These are phyloP conservation scores for Elaphurus davidianus DNA, from an alignment of 2,113 vertebrate genomes.

Conservation along the genomic window DNA sequence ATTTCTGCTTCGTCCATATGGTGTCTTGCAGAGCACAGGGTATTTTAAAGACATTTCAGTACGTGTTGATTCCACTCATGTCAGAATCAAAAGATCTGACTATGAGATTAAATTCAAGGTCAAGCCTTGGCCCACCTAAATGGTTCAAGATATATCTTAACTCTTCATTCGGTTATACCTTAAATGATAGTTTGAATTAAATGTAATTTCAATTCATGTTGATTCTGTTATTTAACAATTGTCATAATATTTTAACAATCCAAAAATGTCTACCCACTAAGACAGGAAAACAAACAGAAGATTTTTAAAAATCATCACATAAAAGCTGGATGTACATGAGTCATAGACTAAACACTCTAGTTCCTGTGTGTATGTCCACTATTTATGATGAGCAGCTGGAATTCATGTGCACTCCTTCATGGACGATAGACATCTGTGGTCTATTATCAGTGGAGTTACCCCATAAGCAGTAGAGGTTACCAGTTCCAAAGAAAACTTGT, in stretches of 20 bases:
- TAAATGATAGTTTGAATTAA: neutral
- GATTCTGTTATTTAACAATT: neutral
- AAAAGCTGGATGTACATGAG: neutral
- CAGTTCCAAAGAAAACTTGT: slow-evolving; percentile 27
- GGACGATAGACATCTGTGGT: neutral
- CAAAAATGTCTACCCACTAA: neutral
- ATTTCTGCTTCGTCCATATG: neutral
- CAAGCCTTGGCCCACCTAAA: neutral
- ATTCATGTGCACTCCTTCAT: neutral
- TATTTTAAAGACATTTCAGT: neutral
- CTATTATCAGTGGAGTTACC: neutral
- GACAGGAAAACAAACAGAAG: slow-evolving; percentile 25
- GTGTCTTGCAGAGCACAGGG: neutral
- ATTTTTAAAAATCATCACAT: neutral
- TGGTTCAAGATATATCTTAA: slow-evolving; percentile 22
- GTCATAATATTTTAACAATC: slow-evolving; percentile 8
- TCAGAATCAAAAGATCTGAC: neutral
- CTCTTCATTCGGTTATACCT: neutral
- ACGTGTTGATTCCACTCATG: neutral
- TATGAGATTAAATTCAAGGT: slow-evolving; percentile 1
- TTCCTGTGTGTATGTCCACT: slow-evolving; percentile 22
- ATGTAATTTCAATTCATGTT: neutral
- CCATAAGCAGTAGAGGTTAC: neutral
- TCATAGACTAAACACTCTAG: slow-evolving; percentile 48
- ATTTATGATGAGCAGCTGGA: neutral